These are phyloP conservation scores for Acanthisitta chloris DNA, from an alignment of 2,113 vertebrate species.

Conservation along the genomic window DNA sequence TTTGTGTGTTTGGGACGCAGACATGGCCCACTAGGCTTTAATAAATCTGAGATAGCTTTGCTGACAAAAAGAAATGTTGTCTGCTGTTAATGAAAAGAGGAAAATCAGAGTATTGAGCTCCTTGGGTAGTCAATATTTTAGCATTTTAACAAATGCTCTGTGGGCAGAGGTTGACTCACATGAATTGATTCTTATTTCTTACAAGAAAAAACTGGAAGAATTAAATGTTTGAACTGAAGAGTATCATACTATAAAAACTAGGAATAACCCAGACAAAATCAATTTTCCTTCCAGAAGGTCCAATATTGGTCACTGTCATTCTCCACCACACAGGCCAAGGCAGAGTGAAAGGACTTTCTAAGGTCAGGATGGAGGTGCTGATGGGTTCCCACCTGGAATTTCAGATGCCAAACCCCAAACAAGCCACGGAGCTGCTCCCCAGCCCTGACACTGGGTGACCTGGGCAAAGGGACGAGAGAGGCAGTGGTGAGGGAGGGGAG, in stretches of 20 bases:
- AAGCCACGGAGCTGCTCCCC: not conserved
- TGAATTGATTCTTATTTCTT: not conserved
- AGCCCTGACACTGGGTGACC: not conserved
- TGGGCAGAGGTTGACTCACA: not conserved
- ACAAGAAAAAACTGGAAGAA: not conserved
- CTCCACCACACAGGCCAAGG: not conserved
- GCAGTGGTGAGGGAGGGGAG: rapidly evolving
- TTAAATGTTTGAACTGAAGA: not conserved
- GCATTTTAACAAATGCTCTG: not conserved
- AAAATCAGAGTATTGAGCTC: not conserved
- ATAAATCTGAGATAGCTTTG: conserved; percentile 12
- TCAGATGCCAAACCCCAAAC: not conserved
- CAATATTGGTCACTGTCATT: not conserved
- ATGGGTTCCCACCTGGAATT: not conserved
- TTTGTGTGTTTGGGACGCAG: conserved; percentile 32
- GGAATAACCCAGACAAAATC: not conserved
- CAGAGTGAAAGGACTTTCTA: not conserved
- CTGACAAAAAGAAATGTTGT: not conserved
- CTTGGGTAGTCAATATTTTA: not conserved
- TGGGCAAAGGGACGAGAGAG: too few relatives aligned
- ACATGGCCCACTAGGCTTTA: not conserved
- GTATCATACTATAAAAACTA: not conserved
- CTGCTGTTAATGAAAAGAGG: conserved; percentile 1
- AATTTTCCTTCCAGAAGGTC: not conserved
- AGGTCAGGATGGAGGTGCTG: not conserved